These are phyloP conservation scores for Eristalinus aeneus DNA, from an alignment of 2,888 invertebrate genomes.

Conservation along the genomic window DNA sequence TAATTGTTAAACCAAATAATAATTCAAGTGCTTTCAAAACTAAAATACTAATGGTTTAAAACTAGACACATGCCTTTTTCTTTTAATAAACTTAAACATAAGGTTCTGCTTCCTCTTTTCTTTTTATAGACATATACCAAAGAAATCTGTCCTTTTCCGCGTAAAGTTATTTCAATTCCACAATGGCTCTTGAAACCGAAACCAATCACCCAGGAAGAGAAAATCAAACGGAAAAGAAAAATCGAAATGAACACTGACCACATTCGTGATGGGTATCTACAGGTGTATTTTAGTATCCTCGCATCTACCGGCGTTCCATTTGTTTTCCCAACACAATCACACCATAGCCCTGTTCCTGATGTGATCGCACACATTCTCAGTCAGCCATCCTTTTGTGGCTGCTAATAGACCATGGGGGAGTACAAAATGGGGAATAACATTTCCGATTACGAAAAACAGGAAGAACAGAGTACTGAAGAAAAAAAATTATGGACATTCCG, in stretches of 20 bases:
- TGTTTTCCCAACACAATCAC: conserved; percentile 8
- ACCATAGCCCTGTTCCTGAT: not conserved
- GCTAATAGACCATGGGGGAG: conserved; percentile 57
- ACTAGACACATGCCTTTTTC: too few relatives aligned
- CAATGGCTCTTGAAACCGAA: not conserved
- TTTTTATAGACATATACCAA: not conserved
- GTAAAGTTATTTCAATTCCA: not conserved
- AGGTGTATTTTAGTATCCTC: conserved; percentile 28
- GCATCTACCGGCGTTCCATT: not conserved
- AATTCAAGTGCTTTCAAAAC: too few relatives aligned
- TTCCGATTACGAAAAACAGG: conserved; percentile 28
- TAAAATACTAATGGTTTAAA: too few relatives aligned
- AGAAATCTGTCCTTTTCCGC: not conserved
- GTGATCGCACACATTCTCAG: not conserved
- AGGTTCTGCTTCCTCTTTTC: not conserved
- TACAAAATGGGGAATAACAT: conserved; percentile 36
- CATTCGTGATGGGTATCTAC: conserved; percentile 21
- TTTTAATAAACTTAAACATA: too few relatives aligned
- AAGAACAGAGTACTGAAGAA: not conserved
- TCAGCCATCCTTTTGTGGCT: conserved; percentile 47
- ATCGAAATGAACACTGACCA: not conserved
- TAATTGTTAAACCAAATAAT: too few relatives aligned
- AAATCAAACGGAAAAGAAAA: not conserved
- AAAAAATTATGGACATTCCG: conserved; percentile 52
- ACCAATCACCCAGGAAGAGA: conserved; percentile 21